phyloP scores from a whole-genome alignment of 1,140 invertebrate species.

The Protaetia brevitarsis region DNA sequence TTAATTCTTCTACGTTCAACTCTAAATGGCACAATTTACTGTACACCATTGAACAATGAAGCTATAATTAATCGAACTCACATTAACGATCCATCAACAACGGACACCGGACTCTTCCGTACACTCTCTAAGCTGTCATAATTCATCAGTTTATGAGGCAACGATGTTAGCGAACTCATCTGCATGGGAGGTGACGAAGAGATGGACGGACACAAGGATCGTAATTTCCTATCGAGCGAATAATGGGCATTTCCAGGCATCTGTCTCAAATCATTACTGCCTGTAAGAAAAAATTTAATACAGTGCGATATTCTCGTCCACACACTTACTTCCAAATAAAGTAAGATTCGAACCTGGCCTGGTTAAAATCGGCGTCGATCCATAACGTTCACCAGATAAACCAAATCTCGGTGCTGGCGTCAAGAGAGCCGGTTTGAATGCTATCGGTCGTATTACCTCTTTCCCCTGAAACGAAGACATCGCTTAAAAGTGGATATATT shows the following conservation, averaged over 20 bases:
- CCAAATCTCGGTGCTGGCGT: conserved; percentile 52
- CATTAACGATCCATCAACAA: conserved; percentile 41
- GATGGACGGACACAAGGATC: conserved; percentile 52
- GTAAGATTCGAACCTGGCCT: conserved; percentile 60
- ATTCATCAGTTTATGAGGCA: conserved; percentile 50
- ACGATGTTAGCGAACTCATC: conserved; percentile 55
- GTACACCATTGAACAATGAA: neutral
- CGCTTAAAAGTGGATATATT: neutral
- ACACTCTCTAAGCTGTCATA: conserved; percentile 53
- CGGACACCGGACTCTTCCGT: conserved; percentile 47
- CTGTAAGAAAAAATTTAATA: conserved; percentile 42
- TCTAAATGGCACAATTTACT: neutral
- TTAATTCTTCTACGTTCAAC: conserved; percentile 6
- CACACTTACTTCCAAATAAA: conserved; percentile 62
- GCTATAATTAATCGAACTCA: conserved; percentile 30
- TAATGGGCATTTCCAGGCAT: conserved; percentile 48
- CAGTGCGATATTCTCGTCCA: neutral
- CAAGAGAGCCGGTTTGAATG: conserved; percentile 66
- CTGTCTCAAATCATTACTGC: conserved; percentile 58
- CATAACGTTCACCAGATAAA: conserved; percentile 58
- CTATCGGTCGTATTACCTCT: conserved; percentile 70
- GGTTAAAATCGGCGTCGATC: conserved; percentile 62
- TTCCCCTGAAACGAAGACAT: conserved; percentile 56
- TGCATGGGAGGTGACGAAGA: conserved; percentile 53
- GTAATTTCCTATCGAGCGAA: conserved; percentile 52